Evolutionary conservation across 2,113 vertebrate genomes (phyloP), one percentile per base, ranked within the genome.

Genomic region (Acanthisitta chloris): DNA sequence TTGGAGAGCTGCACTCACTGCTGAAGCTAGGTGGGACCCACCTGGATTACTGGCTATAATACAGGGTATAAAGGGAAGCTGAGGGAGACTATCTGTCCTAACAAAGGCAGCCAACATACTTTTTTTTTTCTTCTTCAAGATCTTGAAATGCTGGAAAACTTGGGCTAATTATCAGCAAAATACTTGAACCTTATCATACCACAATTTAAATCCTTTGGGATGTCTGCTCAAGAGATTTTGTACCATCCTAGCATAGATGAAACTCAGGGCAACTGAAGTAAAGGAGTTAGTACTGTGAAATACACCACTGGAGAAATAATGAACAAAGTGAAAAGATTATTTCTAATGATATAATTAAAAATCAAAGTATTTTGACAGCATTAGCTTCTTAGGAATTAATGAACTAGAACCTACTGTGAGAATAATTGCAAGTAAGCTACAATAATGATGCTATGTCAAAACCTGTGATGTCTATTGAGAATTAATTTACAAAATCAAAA

Each of bases 401-500:
- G 81, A 91, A 72, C 78, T 87, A 76, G 66, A 92, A 82, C 66
- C 33, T 90, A 70, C 42, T 88, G 58, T 90, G 91, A 95, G 58
- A 95, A 91, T 88, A 96, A 96, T 82, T 91, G 62, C 66, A 80
- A 49, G 72, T 88, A 61, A 97, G 51, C 31, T 55, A 31, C 3
- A 26, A 74, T 73, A 72, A 86, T 90, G 84, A 66, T 65, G 12
- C 62, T 93, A 70, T 73, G 58, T 64, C 71, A 91, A 88, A 82
- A 92, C 34, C 70, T 46, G 18, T 73, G 54, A 73, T 82, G 46
- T 62, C 62, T 90, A 18, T 43, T 2, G 18, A 73, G 81, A 85
- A 92, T 70, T 95, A 65, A 52, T 94, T 67, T 81, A 82, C 17
- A 82, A 80, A 94, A 85, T 83, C 84, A 95, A 85, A 91, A 70